phyloP scores from a whole-genome alignment of 2,797 vertebrate species.

The Liparis tanakae region DNA sequence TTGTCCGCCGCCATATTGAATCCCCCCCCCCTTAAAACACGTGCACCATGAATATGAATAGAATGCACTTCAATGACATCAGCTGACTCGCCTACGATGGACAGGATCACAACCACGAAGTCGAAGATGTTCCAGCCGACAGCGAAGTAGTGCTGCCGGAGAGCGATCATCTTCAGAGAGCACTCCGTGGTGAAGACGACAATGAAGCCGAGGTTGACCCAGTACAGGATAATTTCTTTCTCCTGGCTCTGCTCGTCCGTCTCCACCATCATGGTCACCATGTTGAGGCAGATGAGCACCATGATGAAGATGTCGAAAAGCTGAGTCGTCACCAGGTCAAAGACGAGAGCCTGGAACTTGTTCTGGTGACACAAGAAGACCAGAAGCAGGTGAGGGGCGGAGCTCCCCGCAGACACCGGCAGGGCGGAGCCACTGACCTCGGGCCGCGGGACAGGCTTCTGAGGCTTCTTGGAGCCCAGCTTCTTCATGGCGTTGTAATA shows the following conservation, averaged over 20 bases:
- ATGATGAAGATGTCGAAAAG: conserved; percentile 95
- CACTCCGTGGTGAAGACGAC: conserved; percentile 92
- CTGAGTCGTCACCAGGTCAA: conserved; percentile 91
- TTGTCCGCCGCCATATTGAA: too few relatives aligned
- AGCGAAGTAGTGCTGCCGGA: conserved; percentile 91
- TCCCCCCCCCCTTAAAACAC: not conserved
- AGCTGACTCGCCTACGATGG: conserved; percentile 85
- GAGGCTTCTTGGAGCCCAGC: conserved; percentile 94
- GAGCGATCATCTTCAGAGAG: conserved; percentile 88
- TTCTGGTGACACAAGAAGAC: conserved; percentile 78
- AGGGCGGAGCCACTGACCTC: conserved; percentile 68
- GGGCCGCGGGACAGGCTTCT: conserved; percentile 94
- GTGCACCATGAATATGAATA: not conserved
- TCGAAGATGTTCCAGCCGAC: conserved; percentile 97
- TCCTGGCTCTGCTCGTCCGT: conserved; percentile 90
- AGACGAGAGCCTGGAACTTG: conserved; percentile 89
- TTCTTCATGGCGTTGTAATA: conserved; percentile 99
- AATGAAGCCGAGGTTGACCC: conserved; percentile 92
- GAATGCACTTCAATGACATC: not conserved
- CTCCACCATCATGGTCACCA: conserved; percentile 99
- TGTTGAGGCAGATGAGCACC: conserved; percentile 96
- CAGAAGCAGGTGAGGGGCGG: not conserved
- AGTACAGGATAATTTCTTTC: conserved; percentile 85
- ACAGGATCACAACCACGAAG: conserved; percentile 96
- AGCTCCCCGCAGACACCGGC: not conserved